Evolutionary conservation across 2,888 invertebrate species (phyloP), one percentile per base, ranked within the genome.

Genomic region (Erpobdella octoculata): DNA sequence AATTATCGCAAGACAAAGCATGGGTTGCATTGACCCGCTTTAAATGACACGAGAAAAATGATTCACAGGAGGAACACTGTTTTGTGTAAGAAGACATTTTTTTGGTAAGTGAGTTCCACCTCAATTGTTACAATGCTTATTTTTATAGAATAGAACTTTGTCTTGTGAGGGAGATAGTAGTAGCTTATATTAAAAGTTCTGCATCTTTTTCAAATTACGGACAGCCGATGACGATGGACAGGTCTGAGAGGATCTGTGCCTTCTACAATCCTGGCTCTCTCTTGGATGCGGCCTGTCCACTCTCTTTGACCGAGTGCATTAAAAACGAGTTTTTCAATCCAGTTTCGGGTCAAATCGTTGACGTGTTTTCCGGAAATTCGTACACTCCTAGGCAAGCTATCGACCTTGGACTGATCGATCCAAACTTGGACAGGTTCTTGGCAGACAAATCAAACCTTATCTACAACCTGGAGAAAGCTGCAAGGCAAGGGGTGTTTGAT

Each of bases 281-380:
- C 35, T 53, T 69, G n/a, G 69, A 69, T 31, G 53, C 69, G n/a
- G 69, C 69, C 15, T 69, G 69, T 53, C 69, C 69, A 6, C 69
- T 69, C 35, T 41, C 46, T 31, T 46, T 69, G 53, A 46, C 46
- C 4, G 69, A 69, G 25, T 69, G 69, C 58, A 48, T 69, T 31
- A n/a, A 31, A 46, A 69, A 46, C n/a, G 69, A 28, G 28, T 31
- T 62, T 35, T 35, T 28, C 15, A 12, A 35, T 31, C 8, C 48
- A 31, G 35, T 21, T 25, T 33, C 18, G n/a, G 58, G 58, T n/a
- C n/a, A 6, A 25, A 36, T 69, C 21, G 21, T 48, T 28, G 69
- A 69, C 36, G 35, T 35, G 18, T 69, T 53, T 37, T 69, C 69
- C 12, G 9, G n/a, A 25, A 33, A 35, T 33, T 53, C 53, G 12